Conservation (phyloP, 2,113 vertebrate genomes). For the Poeciliopsis prolifica region DNA sequence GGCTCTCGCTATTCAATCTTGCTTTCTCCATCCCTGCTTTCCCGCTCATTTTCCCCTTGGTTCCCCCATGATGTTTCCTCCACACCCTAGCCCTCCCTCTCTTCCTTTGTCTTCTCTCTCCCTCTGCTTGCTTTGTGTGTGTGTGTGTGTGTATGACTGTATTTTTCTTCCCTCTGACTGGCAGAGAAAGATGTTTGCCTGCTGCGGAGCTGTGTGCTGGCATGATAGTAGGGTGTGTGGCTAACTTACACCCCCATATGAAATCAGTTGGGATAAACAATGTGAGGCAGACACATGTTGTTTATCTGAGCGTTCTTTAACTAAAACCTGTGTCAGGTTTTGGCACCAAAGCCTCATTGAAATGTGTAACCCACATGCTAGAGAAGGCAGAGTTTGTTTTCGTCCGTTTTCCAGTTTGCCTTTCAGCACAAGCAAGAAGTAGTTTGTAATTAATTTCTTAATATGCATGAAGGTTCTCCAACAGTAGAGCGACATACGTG, state of each 20-base stretch:
- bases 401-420: conserved; percentile 15
- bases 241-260: conserved; percentile 34
- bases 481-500: not conserved
- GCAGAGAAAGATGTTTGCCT: conserved; percentile 51
- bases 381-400: not conserved
- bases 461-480: conserved; percentile 14
- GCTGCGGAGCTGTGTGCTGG: conserved; percentile 29
- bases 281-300: conserved; percentile 28
- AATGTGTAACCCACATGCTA: conserved; percentile 5
- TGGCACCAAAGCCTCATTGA: not conserved
- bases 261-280: conserved; percentile 34
- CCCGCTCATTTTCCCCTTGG: conserved; percentile 61
- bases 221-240: conserved; percentile 15
- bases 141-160: conserved; percentile 3
- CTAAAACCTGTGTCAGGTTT: conserved; percentile 31
- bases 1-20: conserved; percentile 39
- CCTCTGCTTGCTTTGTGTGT: conserved; percentile 35
- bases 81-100: conserved; percentile 52
- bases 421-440: conserved; percentile 15
- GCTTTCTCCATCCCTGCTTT: conserved; percentile 63
- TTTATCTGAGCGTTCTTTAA: conserved; percentile 18
- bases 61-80: conserved; percentile 34
- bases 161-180: conserved; percentile 47
- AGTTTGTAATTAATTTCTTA: conserved; percentile 37
- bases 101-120: conserved; percentile 69